A percentile compares a stretch with the other conserved stretches of the same genome.
Evolutionary conservation across 2,888 invertebrate species (phyloP).

Genomic region (Acanthosepion esculentum): DNA sequence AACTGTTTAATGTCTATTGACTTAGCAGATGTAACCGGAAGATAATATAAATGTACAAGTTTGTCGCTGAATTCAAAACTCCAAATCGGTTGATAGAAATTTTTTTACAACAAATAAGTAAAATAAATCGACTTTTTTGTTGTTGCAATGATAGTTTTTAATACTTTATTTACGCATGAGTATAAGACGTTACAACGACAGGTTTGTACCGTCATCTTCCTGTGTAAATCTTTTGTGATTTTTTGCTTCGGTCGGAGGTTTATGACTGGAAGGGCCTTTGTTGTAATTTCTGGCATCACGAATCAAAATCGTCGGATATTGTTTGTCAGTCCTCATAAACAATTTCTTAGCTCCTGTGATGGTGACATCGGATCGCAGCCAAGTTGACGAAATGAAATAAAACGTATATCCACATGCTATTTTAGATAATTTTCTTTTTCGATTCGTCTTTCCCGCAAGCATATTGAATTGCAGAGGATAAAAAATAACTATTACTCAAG

Average conservation of each 20-base stretch:
- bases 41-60: too few species aligned
- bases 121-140: too few species aligned
- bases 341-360: background rate
- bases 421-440: background rate
- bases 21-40: too few species aligned
- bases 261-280: background rate
- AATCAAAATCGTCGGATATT: background rate
- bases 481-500: background rate
- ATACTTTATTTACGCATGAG: too few species aligned
- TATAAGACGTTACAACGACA: background rate
- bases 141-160: too few species aligned
- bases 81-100: too few species aligned
- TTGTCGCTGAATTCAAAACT: too few species aligned
- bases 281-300: background rate
- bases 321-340: background rate
- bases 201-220: background rate
- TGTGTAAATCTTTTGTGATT: background rate
- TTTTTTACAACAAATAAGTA: too few species aligned
- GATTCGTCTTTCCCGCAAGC: background rate
- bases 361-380: background rate
- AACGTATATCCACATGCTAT: background rate
- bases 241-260: background rate
- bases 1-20: too few species aligned
- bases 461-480: background rate
- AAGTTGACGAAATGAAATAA: background rate